phyloP scores from a whole-genome alignment of 2,888 invertebrate genomes.

The Enchytraeus crypticus region DNA sequence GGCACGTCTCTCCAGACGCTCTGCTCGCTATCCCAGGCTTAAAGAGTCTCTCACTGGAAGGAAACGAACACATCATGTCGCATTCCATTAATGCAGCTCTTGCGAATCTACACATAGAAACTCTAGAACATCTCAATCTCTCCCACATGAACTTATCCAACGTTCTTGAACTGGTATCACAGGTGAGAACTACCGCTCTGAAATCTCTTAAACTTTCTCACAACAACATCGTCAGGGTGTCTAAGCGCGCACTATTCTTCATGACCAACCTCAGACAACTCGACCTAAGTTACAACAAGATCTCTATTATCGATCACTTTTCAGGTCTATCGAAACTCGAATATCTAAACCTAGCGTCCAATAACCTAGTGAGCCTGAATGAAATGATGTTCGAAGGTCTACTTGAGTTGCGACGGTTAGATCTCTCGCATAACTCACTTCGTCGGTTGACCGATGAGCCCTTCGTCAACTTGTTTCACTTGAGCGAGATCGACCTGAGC shows the following conservation, averaged over 20 bases:
- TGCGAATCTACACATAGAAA: conserved; percentile 26
- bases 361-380: conserved; percentile 17
- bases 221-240: conserved; percentile 24
- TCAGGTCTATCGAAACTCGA: conserved; percentile 16
- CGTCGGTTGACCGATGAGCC: conserved; percentile 14
- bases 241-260: conserved; percentile 20
- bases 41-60: conserved; percentile 27
- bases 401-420: conserved; percentile 26
- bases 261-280: conserved; percentile 24
- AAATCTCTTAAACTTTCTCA: conserved; percentile 27
- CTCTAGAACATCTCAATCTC: conserved; percentile 17
- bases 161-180: conserved; percentile 16
- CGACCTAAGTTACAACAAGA: conserved; percentile 28
- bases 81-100: conserved; percentile 22
- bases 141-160: conserved; percentile 20
- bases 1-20: conserved; percentile 25
- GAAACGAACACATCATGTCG: conserved; percentile 24
- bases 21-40: conserved; percentile 16
- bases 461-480: conserved; percentile 17
- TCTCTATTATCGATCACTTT: conserved; percentile 14
- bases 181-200: conserved; percentile 26
- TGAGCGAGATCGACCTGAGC: conserved; percentile 20
- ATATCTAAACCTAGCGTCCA: conserved; percentile 15
- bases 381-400: conserved; percentile 25
- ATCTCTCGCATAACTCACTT: conserved; percentile 33